These are phyloP conservation scores for Eciton burchellii DNA, from an alignment of 1,140 invertebrate genomes.

Conservation along the genomic window DNA sequence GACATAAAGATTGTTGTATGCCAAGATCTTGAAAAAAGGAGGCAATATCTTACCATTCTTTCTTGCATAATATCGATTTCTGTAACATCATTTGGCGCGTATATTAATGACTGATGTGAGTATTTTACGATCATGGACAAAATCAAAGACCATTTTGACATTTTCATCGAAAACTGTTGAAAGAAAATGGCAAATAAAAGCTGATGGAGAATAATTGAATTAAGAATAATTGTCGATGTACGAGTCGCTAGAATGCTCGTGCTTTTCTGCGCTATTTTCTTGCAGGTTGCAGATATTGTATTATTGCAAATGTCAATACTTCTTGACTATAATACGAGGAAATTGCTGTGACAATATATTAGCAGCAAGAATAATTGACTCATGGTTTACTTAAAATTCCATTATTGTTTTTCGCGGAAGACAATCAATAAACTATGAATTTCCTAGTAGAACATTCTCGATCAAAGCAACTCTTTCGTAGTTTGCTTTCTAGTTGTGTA, in stretches of 20 bases:
- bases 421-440: slow-evolving; percentile 5
- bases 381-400: not conserved
- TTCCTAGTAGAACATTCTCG: no score
- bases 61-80: not conserved
- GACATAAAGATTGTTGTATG: no score
- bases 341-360: not conserved
- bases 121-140: not conserved
- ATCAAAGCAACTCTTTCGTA: no score
- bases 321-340: not conserved
- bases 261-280: not conserved
- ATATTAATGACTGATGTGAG: not conserved
- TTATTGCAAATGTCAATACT: not conserved
- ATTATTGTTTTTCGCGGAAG: slow-evolving; percentile 8
- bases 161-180: not conserved
- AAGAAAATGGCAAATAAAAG: not conserved
- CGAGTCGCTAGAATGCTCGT: not conserved
- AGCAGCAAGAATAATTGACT: not conserved
- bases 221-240: no score
- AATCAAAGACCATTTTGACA: not conserved
- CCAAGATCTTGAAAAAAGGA: no score
- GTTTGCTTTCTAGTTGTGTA: no score
- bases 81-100: not conserved
- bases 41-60: not conserved
- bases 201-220: not conserved
- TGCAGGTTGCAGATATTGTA: not conserved